A percentile compares a stretch with the other conserved stretches of the same genome.
Evolutionary conservation across 2,888 invertebrate species (phyloP).

Genomic region (Cheiracanthium punctorium): DNA sequence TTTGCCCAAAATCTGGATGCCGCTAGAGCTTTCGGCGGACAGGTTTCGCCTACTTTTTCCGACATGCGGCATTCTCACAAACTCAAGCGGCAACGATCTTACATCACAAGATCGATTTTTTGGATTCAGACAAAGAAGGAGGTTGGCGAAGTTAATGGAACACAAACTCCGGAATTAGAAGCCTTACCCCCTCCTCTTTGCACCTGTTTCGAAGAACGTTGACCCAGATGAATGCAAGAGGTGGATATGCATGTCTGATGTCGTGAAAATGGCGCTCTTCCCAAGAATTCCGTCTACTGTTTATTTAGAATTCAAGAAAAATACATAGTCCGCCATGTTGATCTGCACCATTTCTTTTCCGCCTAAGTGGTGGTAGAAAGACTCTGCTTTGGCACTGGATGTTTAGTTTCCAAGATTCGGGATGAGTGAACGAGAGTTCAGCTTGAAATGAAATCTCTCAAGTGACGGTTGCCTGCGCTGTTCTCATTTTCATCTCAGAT

Average conservation of each 20-base stretch:
- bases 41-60: background rate
- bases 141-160: conserved; percentile 21
- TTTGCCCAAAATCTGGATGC: background rate
- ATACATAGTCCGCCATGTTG: background rate
- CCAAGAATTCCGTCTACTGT: background rate
- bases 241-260: background rate
- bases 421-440: too few relatives aligned
- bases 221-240: conserved; percentile 52
- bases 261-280: background rate
- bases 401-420: too few relatives aligned
- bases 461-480: too few relatives aligned
- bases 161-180: conserved; percentile 43
- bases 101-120: background rate
- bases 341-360: too few relatives aligned
- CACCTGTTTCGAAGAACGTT: conserved; percentile 55
- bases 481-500: too few relatives aligned
- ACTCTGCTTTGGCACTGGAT: too few relatives aligned
- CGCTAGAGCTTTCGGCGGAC: background rate
- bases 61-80: background rate
- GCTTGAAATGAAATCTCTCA: too few relatives aligned
- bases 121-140: background rate
- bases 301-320: background rate
- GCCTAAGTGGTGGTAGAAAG: too few relatives aligned
- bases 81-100: background rate
- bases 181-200: conserved; percentile 40